phyloP scores from a whole-genome alignment of 1,140 invertebrate genomes.

The Ditylenchus dipsaci region DNA sequence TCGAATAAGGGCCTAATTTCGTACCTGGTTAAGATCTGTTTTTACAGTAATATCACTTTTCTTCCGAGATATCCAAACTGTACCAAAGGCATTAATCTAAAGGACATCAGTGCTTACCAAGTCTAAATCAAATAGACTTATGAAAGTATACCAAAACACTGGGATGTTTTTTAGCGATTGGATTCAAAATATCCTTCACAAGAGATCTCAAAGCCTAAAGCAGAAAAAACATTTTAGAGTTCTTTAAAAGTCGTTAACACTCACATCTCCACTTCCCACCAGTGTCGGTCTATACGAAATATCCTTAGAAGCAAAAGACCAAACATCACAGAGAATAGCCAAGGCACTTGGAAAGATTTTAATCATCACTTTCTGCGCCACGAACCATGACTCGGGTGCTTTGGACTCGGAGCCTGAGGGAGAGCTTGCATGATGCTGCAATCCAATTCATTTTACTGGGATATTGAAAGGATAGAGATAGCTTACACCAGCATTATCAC shows the following conservation, averaged over 20 bases:
- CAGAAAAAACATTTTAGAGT: no score
- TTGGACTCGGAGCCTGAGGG: neutral
- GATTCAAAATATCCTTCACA: constrained; percentile 77
- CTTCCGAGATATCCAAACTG: constrained; percentile 70
- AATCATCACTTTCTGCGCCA: constrained; percentile 39
- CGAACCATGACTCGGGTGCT: constrained; percentile 24
- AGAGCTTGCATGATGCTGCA: no score
- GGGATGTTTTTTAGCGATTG: constrained; percentile 79
- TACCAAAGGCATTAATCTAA: constrained; percentile 72
- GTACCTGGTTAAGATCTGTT: neutral
- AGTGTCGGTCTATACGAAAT: constrained; percentile 3
- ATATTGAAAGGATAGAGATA: neutral
- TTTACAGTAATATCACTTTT: neutral
- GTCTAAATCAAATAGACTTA: no score
- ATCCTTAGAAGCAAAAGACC: constrained; percentile 32
- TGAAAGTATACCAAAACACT: constrained; percentile 65
- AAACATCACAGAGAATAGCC: constrained; percentile 40
- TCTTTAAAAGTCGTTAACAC: constrained; percentile 51
- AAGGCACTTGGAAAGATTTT: constrained; percentile 38
- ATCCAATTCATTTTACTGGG: no score
- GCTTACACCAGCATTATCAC: constrained; percentile 10
- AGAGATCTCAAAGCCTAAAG: constrained; percentile 61
- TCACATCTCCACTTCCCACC: constrained; percentile 47
- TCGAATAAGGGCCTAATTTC: no score
- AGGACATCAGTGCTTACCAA: no score